Base-by-base conservation (phyloP, 2,113 vertebrate species). In the Calyptommatus sinebrachiatus region DNA sequence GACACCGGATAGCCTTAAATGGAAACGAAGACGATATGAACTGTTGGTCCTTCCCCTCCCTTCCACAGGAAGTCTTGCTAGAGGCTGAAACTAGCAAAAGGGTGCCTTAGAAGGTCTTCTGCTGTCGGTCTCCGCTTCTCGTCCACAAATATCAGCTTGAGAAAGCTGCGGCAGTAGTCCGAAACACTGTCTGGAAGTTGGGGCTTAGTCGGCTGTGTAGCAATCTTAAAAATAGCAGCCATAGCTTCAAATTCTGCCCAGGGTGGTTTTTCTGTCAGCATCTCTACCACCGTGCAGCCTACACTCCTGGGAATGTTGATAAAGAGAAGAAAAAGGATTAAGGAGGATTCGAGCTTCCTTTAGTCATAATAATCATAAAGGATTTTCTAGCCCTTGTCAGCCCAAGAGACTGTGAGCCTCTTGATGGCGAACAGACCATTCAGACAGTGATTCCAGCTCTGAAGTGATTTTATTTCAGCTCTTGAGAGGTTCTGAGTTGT, bases 161-260 rank as follows among this genome's bases (percentile, higher is more conserved):
- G 94, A 90, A 97, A 97, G 91, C 96, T 96, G 89, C 96, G 93
- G 93, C 96, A 96, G 16, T 86, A 88, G 74, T 94, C 96, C 0
- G 96, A 96, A 86, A 97, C 97, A 0, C 92, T 60, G 0, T 97
- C 96, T 0, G 97, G 97, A 71, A 98, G 95, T 35, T 91, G 86
- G 26, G 97, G 97, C 88, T 97, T 97, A 41, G 97, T 98, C 0
- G 97, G 97, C 89, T 98, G 97, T 0, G 97, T 98, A 73, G 97
- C 97, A 0, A 98, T 98, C 84, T 98, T 98, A 87, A 98, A 98
- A 86, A 98, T 97, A 41, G 97, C 97, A 0, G 97, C 97, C 97
- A 98, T 98, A 79, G 97, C 97, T 92, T 98, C 97, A 0, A 93
- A 97, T 89, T 98, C 97, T 0, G 97, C 95, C 97, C 97, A 98